Percentiles rank a stretch among this genome's conserved stretches.
These are phyloP conservation scores for Norana najaformis DNA, from an alignment of 2,888 invertebrate species.

Conservation along the genomic window DNA sequence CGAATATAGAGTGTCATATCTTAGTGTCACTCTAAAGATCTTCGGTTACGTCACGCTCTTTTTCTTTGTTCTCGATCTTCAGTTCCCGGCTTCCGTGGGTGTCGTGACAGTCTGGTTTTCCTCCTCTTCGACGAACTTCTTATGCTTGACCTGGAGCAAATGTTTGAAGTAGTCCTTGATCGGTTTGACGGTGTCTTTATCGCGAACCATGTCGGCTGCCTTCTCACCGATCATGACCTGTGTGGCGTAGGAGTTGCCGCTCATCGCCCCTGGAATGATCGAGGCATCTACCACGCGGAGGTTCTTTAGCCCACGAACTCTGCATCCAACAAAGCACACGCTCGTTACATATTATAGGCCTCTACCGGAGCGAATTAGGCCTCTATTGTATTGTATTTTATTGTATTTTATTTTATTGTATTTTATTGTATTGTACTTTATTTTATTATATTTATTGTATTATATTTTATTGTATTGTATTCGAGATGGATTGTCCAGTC, in stretches of 20 bases:
- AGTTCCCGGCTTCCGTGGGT: slow-evolving; percentile 14
- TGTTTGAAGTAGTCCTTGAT: slow-evolving; percentile 49
- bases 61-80: not conserved
- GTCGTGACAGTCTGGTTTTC: slow-evolving; percentile 28
- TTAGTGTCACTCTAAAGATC: not conserved
- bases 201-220: slow-evolving; percentile 45
- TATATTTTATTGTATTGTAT: too few species aligned
- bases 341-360: too few species aligned
- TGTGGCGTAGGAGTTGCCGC: slow-evolving; percentile 46
- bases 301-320: slow-evolving; percentile 46
- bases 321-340: slow-evolving; percentile 29
- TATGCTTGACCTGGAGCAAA: slow-evolving; percentile 45
- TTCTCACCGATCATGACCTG: slow-evolving; percentile 49
- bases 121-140: slow-evolving; percentile 44
- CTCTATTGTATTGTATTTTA: too few species aligned
- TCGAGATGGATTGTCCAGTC: too few species aligned
- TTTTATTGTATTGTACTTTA: too few species aligned
- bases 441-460: too few species aligned
- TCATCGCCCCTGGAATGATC: slow-evolving; percentile 44
- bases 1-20: slow-evolving; percentile 7
- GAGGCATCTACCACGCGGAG: slow-evolving; percentile 47
- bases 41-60: not conserved
- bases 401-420: too few species aligned
- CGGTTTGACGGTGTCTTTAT: slow-evolving; percentile 44
- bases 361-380: too few species aligned